Conservation (phyloP, 1,140 invertebrate species). For the Heliconius congener region DNA sequence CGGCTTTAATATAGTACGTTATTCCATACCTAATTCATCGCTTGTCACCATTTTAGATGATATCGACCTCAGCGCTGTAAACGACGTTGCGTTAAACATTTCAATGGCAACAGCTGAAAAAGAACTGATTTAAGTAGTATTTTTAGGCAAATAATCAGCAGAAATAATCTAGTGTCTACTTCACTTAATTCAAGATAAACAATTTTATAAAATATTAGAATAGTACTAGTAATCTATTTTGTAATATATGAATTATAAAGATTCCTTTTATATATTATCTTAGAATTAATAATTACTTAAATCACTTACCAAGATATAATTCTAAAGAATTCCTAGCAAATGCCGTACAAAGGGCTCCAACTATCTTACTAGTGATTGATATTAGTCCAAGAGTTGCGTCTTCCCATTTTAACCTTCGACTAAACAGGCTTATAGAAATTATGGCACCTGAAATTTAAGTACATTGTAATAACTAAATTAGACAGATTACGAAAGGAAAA, state of each 20-base stretch:
- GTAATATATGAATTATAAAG: too few species aligned
- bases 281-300: too few species aligned
- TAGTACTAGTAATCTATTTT: too few species aligned
- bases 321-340: slow-evolving; percentile 55
- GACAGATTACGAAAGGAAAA: too few species aligned
- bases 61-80: slow-evolving; percentile 90
- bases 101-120: slow-evolving; percentile 86
- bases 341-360: slow-evolving; percentile 55
- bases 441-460: slow-evolving; percentile 55
- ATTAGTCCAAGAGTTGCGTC: slow-evolving; percentile 67
- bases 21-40: slow-evolving; percentile 85
- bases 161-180: too few species aligned
- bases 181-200: too few species aligned
- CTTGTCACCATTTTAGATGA: slow-evolving; percentile 89
- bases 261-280: too few species aligned
- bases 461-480: not conserved
- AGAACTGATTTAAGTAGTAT: slow-evolving; percentile 1
- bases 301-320: slow-evolving; percentile 65
- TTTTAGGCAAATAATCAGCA: too few species aligned
- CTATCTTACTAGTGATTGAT: slow-evolving; percentile 61
- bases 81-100: slow-evolving; percentile 89
- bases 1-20: not conserved
- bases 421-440: slow-evolving; percentile 69
- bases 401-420: slow-evolving; percentile 64
- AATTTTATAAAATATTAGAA: too few species aligned